Evolutionary conservation across 2,113 vertebrate genomes (phyloP), one percentile per base, ranked within the genome.

Genomic region (Sporophila hypoxantha): DNA sequence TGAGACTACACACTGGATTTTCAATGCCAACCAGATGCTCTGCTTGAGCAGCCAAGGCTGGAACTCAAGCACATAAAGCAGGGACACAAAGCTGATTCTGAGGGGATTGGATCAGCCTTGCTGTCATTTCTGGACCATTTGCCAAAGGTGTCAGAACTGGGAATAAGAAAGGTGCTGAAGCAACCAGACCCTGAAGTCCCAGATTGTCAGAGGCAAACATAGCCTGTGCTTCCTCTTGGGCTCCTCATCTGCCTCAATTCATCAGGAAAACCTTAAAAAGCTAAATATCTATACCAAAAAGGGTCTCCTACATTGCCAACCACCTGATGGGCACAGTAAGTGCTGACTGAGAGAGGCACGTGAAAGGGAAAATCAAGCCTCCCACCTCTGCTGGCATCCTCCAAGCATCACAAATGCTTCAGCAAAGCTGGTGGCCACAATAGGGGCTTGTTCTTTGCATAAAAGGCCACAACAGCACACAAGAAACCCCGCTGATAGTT

Each of bases 401-500:
- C 65, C 0, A 1, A 39, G 61, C 8, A 81, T 29, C 41, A 11
- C 8, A 27, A 62, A 44, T 18, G 36, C 82, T 61, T 39, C 5
- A 12, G 57, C 76, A 56, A 69, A 85, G 81, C 87, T 23, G 5
- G n/a, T 46, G 32, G 68, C 85, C 83, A 89, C 88, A 92, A 88
- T 3, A 83, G 85, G 47, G 13, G 78, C 91, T 92, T 91, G 87
- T 90, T 94, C 91, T 60, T 39, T 3, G 7, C 93, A 83, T 57
- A 79, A 92, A 85, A 88, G 85, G 89, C 93, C 92, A 50, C 85
- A 39, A 44, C 39, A 8, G 91, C 2, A 4, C 91, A 87, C 87
- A 74, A 95, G 95, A 76, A 94, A 60, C 87, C 87, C 91, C 0
- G 76, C 93, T 92, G 91, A 55, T 47, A 57, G 88, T 79, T 83